Percentiles rank a stretch among this genome's conserved stretches.
Evolutionary conservation across 1,140 invertebrate genomes (phyloP).

Genomic region (Pseudomyrmex cubaensis): DNA sequence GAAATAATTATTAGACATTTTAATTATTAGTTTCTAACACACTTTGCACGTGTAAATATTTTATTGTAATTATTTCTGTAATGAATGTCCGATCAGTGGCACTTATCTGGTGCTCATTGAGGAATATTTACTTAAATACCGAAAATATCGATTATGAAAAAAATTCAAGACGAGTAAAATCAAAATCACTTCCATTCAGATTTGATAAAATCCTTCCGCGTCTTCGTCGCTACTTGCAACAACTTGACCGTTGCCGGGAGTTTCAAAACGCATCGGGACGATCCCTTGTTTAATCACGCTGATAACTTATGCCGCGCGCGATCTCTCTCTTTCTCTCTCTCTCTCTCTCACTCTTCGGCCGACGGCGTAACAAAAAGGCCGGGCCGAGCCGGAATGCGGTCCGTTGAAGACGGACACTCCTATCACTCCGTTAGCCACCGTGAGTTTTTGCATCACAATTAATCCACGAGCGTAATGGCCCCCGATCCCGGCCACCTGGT

Average conservation of each 20-base stretch:
- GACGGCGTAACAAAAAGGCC: slow-evolving; percentile 63
- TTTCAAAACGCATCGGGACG: slow-evolving; percentile 53
- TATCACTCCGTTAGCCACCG: slow-evolving; percentile 78
- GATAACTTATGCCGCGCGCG: slow-evolving; percentile 72
- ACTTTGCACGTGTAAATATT: no score
- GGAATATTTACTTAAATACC: neutral
- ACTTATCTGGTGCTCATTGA: no score
- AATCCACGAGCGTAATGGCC: slow-evolving; percentile 79
- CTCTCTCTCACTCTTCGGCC: slow-evolving; percentile 6
- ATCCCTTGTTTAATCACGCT: slow-evolving; percentile 72
- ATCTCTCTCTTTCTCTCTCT: slow-evolving; percentile 18
- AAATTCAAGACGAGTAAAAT: neutral
- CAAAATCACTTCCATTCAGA: no score
- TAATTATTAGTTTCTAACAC: no score
- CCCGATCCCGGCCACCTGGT: slow-evolving; percentile 70
- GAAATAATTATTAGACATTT: no score
- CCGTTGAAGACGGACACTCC: slow-evolving; percentile 73
- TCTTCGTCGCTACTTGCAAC: slow-evolving; percentile 4
- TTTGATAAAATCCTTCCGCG: neutral
- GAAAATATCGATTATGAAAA: neutral
- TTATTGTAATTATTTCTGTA: no score
- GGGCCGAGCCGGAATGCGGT: slow-evolving; percentile 49
- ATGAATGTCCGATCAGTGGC: no score
- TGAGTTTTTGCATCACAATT: slow-evolving; percentile 80
- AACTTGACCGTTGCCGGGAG: slow-evolving; percentile 50